Evolutionary conservation across 2,797 vertebrate genomes (phyloP).

Genomic region (Benthosema pterotum): DNA sequence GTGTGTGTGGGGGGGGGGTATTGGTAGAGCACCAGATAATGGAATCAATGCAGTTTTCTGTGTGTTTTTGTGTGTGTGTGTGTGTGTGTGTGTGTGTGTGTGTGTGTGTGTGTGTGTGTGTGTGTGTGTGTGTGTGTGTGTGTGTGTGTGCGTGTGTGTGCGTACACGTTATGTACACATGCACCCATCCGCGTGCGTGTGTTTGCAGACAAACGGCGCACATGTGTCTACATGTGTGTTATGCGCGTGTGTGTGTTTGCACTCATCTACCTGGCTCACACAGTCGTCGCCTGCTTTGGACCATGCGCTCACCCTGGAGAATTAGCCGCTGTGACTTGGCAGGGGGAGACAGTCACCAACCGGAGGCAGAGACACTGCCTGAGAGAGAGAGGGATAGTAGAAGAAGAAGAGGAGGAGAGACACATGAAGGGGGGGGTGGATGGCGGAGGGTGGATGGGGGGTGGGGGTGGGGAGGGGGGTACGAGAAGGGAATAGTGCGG

Average conservation of each 20-base stretch:
- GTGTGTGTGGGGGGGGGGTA: constrained; percentile 50
- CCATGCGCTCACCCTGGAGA: constrained; percentile 75
- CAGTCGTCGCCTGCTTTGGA: constrained; percentile 65
- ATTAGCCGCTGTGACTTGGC: constrained; percentile 79
- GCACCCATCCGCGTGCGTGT: not conserved
- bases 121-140: constrained; percentile 44
- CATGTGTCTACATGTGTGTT: constrained; percentile 8
- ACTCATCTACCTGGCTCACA: constrained; percentile 65
- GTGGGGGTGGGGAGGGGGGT: constrained; percentile 6
- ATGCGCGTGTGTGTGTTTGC: constrained; percentile 16
- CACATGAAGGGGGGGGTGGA: constrained; percentile 65
- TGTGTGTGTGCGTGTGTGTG: not conserved
- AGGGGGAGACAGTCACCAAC: constrained; percentile 65
- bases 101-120: constrained; percentile 25
- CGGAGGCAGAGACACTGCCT: constrained; percentile 74
- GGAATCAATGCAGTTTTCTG: constrained; percentile 71
- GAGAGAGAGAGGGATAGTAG: constrained; percentile 70
- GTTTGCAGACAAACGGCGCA: not conserved
- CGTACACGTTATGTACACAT: not conserved
- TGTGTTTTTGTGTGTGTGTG: constrained; percentile 37
- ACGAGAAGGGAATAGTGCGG: constrained; percentile 59
- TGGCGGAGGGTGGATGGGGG: constrained; percentile 56
- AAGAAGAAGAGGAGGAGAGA: constrained; percentile 68
- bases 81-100: constrained; percentile 11
- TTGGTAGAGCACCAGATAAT: constrained; percentile 74